Conservation (phyloP, 2,888 invertebrate genomes). For the Cephus spinipes region DNA sequence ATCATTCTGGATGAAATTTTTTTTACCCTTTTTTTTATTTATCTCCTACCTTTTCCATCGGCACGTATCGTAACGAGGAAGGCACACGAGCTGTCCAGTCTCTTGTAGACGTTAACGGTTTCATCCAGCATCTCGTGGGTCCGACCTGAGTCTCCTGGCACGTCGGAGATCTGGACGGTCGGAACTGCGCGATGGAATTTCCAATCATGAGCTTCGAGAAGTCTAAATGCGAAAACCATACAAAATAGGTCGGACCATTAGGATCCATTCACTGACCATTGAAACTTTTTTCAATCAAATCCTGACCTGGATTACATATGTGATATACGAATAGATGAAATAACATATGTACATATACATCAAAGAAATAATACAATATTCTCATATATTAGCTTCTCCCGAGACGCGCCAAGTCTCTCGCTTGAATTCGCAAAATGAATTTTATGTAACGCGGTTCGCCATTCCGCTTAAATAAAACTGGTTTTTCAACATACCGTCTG, state of each 20-base stretch:
- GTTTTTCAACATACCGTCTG: slow-evolving; percentile 28
- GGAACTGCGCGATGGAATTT: background rate
- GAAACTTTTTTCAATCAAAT: background rate
- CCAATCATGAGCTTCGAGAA: background rate
- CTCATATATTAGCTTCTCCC: background rate
- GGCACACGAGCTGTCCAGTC: background rate
- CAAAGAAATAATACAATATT: too few species aligned
- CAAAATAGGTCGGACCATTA: background rate
- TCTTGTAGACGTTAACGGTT: background rate
- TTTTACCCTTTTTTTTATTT: background rate
- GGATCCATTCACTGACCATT: background rate
- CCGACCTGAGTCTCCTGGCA: background rate
- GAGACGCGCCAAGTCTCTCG: background rate
- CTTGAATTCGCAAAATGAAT: slow-evolving; percentile 15
- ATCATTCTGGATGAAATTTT: background rate
- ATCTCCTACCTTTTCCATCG: background rate
- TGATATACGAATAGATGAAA: too few species aligned
- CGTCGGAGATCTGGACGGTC: background rate
- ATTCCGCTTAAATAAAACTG: slow-evolving; percentile 27
- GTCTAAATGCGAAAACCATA: background rate
- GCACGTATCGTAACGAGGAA: background rate
- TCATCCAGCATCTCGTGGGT: background rate
- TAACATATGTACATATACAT: background rate
- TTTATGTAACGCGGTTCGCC: slow-evolving; percentile 21
- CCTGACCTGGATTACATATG: too few species aligned